Base-by-base conservation (phyloP, 2,888 invertebrate species). In the Rhagophthalmus giganteus region DNA sequence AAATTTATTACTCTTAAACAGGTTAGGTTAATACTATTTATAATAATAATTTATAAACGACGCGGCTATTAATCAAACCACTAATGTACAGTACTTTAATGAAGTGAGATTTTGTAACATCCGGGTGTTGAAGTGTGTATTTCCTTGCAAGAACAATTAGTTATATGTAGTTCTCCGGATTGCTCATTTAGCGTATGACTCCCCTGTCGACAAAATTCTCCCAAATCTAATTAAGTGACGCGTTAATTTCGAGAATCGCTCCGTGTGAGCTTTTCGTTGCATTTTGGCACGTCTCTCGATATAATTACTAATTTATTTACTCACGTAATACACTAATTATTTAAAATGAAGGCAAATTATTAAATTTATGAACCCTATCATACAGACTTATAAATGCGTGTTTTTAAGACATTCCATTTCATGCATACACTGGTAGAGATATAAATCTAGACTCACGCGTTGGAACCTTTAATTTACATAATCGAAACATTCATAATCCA, bases 401-500 rank as follows among this genome's bases (percentile, higher is more conserved):
- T 51, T 34, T 33, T 32, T 51, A 44, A 44, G 28, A 37, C 39
- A 51, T 51, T 45, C 51, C 38, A 26, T 25, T 46, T 24, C 51
- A 51, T 37, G 51, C 44, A 51, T 38, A 37, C 44, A 38, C 30
- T 30, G 35, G 33, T 42, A 33, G 51, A n/a, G n/a, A 39, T 39
- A 51, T 51, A 51, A 51, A 51, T 51, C 51, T 51, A 32, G 39
- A 38, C 35, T 51, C 45, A 38, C 37, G 45, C 42, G 45, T 44
- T 28, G 33, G 27, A 37, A 33, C 44, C 51, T 42, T 42, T 46
- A 38, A 54, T 54, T 54, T 50, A 46, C 54, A 54, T 54, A 54
- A 54, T 54, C 54, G 45, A 45, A 44, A 46, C 54, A 54, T 54
- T 54, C 54, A 54, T 54, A 54, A 54, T 54, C 54, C 45, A 45